Conservation (phyloP, 2,113 vertebrate species). For the Agapornis roseicollis region DNA sequence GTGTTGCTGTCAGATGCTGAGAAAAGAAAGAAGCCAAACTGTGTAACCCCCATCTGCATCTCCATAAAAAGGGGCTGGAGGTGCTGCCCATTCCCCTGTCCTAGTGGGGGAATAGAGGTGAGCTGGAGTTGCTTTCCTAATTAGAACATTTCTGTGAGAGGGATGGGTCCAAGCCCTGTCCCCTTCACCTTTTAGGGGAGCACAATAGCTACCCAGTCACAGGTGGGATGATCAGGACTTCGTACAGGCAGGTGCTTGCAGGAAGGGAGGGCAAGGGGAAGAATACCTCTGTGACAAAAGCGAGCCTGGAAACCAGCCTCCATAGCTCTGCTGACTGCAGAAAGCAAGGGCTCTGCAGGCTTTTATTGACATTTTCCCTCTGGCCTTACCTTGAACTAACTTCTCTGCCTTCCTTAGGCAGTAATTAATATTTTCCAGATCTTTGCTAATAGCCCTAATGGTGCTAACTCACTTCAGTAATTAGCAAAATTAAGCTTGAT, state of each 20-base stretch:
- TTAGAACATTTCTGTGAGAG: neutral
- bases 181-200: neutral
- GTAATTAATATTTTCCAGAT: neutral
- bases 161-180: neutral
- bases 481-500: neutral
- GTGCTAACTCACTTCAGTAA: neutral
- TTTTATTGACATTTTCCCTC: slow-evolving; percentile 6
- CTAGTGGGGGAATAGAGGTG: neutral
- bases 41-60: neutral
- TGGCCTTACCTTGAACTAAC: neutral
- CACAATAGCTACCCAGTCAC: neutral
- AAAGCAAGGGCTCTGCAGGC: neutral
- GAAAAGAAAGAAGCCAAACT: neutral
- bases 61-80: neutral
- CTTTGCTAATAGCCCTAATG: neutral
- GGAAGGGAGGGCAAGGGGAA: neutral
- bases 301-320: neutral
- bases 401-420: neutral
- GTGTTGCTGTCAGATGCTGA: fast-evolving
- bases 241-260: neutral
- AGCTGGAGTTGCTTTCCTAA: neutral
- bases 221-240: neutral
- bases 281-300: neutral
- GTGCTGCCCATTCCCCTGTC: neutral
- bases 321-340: neutral